Percentiles rank a stretch among this genome's conserved stretches.
phyloP scores from a whole-genome alignment of 2,113 vertebrate species.

The Misgurnus anguillicaudatus region DNA sequence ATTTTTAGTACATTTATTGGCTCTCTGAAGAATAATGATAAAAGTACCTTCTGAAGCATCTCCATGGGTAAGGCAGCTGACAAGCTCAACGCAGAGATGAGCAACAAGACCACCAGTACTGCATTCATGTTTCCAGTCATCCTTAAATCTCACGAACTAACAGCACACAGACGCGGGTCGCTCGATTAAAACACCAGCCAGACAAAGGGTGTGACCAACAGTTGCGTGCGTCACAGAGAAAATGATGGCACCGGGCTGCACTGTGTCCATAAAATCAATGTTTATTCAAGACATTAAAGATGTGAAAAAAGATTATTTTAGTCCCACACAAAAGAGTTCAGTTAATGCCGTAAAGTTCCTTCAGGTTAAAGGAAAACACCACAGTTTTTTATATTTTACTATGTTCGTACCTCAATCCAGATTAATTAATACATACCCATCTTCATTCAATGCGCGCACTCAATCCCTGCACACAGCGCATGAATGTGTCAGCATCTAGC shows the following conservation, averaged over 20 bases:
- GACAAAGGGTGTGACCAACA: conserved; percentile 14
- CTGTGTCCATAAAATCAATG: conserved; percentile 30
- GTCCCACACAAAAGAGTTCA: conserved; percentile 34
- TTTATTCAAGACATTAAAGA: conserved; percentile 52
- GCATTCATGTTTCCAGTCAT: conserved; percentile 39
- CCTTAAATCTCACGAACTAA: background rate
- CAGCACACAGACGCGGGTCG: background rate
- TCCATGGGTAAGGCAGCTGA: conserved; percentile 31
- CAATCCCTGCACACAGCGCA: too few species aligned
- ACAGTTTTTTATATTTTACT: too few species aligned
- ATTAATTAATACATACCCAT: too few species aligned
- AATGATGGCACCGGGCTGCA: conserved; percentile 2
- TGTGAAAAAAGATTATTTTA: conserved; percentile 31
- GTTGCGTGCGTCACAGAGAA: background rate
- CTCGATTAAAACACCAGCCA: conserved; percentile 21
- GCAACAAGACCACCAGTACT: conserved; percentile 27
- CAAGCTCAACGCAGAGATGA: conserved; percentile 28
- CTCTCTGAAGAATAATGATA: background rate
- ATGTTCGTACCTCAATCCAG: too few species aligned
- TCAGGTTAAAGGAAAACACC: conserved; percentile 32
- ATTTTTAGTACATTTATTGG: background rate
- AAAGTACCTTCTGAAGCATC: conserved; percentile 30
- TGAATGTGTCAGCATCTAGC: too few species aligned
- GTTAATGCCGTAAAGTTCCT: conserved; percentile 41
- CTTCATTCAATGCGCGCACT: too few species aligned